Conservation (phyloP, 2,797 vertebrate species). For the Hemibagrus guttatus region DNA sequence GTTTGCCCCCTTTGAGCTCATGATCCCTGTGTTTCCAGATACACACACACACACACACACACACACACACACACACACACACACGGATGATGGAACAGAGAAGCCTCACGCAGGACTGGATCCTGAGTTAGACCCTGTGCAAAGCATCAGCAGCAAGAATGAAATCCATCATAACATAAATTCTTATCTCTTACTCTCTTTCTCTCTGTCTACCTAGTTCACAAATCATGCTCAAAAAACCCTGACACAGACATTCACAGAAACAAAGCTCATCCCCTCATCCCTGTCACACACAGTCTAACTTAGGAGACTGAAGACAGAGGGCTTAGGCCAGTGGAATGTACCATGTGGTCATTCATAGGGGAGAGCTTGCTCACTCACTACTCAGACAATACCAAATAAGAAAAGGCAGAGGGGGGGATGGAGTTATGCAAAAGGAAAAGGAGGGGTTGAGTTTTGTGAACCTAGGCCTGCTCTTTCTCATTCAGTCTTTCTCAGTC, state of each 20-base stretch:
- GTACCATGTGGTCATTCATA: slow-evolving; percentile 42
- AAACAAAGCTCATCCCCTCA: slow-evolving; percentile 9
- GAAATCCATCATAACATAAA: slow-evolving; percentile 9
- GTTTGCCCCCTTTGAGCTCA: slow-evolving; percentile 74
- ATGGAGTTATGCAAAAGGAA: slow-evolving; percentile 39
- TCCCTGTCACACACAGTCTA: slow-evolving; percentile 33
- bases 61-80: slow-evolving; percentile 27
- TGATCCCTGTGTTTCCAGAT: slow-evolving; percentile 58
- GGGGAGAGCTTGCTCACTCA: slow-evolving; percentile 28
- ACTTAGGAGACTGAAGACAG: slow-evolving; percentile 40
- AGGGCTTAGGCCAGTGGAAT: slow-evolving; percentile 48
- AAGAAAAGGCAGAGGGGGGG: slow-evolving; percentile 5
- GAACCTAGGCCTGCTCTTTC: slow-evolving; percentile 20
- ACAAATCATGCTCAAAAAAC: neutral
- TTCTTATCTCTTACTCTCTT: slow-evolving; percentile 2
- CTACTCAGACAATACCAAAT: slow-evolving; percentile 34
- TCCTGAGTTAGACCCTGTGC: slow-evolving; percentile 28
- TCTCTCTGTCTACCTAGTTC: neutral
- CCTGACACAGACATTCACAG: neutral
- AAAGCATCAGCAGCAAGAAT: slow-evolving; percentile 29
- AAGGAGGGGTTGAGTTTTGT: slow-evolving; percentile 27
- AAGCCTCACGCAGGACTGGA: slow-evolving; percentile 10
- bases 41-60: slow-evolving; percentile 22
- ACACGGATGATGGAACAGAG: slow-evolving; percentile 19
- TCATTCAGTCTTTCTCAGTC: neutral